Base-by-base conservation (phyloP, 2,113 vertebrate species). In the Hippocampus zosterae region DNA sequence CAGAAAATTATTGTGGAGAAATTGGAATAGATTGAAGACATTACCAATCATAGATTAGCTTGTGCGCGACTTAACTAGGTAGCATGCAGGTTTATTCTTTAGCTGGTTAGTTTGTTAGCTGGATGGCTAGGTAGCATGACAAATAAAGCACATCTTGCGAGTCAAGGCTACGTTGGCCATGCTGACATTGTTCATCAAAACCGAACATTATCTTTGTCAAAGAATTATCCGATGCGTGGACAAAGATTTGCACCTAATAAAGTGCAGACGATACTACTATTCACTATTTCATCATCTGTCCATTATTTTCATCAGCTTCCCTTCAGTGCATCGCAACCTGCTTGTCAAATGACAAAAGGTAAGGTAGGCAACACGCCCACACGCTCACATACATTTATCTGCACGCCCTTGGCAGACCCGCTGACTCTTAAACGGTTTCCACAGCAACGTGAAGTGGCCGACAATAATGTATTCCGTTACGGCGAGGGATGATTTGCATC, bases 401-500 rank as follows among this genome's bases (percentile, higher is more conserved):
- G 75, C 75, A 75, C 80, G 82, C 79, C 74, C 79, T 84, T 80
- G 72, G 82, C 84, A 85, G 87, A 90, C 84, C 81, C 79, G 70
- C 85, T 84, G 85, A 91, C 88, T 91, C 85, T 88, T 89, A 87
- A 87, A 88, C 90, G 84, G 90, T 92, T 92, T 90, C 92, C 90
- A 91, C 87, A 91, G 90, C 90, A 92, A 92, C 92, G 79, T 88
- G 81, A 89, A 91, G 88, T 87, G 85, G 85, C 74, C 70, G 77
- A 88, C 84, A 87, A 88, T 89, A 91, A 90, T 87, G 79, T 80
- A 90, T 91, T 90, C 87, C 72, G 82, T 83, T 79, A 83, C 76
- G 62, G 76, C 78, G 78, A 73, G 48, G 67, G 69, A 83, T 86
- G 77, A 91, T 90, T 85, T 88, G 79, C 76, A 85, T 81, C 74